Evolutionary conservation across 2,888 invertebrate species (phyloP), one percentile per base, ranked within the genome.

Genomic region (Meghimatium bilineatum): DNA sequence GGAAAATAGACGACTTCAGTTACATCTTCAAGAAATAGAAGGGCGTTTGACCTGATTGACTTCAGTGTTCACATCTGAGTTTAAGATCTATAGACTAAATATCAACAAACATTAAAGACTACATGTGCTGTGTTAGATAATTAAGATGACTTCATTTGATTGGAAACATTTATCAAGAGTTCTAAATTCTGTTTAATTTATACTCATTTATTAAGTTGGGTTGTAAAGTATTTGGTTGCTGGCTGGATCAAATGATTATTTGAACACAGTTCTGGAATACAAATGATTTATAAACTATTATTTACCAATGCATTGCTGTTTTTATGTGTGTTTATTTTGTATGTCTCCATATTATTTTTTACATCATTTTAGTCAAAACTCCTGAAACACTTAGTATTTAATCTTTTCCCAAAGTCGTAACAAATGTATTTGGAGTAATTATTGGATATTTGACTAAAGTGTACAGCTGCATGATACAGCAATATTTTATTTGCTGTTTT

Each of bases 1-100:
- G 87, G 92, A 93, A 83, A 93, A 93, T 85, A 83, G 91, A 77
- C 80, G 86, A 29, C 87, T 92, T 44, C 91, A 92, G 86, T 87
- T 92, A 26, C 80, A 89, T 66, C 76, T 91, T 3, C 91, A 91
- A 80, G 87, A 82, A 38, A 34, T 84, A 20, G 72, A 72, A 63
- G 49, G 26, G 23, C 79, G 60, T 8, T 20, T 38, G 67, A n/a
- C 74, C 5, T 74, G 52, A 52, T 49, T 8, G 1, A 0, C 5
- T 23, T 8, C 17, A 52, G 32, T 74, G n/a, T 44, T n/a, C n/a
- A 72, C 29, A 29, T 32, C 60, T 63, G 32, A 66, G 14, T 66
- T 32, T 66, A 14, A 66, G 8, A 66, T 66, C 10, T 32, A 17
- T 32, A 32, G 32, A 63, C 14, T 32, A 29, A 63, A 66, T 29